phyloP scores from a whole-genome alignment of 2,888 invertebrate species.

The Tetragonula carbonaria region DNA sequence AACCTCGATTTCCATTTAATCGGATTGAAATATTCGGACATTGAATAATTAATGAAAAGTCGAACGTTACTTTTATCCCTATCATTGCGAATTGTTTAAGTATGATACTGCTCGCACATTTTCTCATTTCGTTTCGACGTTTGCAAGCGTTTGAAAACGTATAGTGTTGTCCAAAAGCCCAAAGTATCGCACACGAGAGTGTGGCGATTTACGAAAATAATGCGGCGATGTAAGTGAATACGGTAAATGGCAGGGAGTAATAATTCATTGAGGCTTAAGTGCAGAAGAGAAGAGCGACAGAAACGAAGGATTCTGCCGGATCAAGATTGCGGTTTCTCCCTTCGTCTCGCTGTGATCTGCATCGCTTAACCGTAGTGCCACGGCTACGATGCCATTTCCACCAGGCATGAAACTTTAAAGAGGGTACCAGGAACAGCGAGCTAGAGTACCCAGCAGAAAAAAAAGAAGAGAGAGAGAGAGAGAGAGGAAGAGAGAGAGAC shows the following conservation, averaged over 20 bases:
- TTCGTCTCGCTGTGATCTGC: conserved; percentile 64
- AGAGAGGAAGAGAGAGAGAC: conserved; percentile 26
- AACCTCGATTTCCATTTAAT: neutral
- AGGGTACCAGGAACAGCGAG: conserved; percentile 49
- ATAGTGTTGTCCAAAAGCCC: neutral
- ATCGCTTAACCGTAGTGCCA: conserved; percentile 67
- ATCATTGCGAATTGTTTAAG: neutral
- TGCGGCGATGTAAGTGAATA: conserved; percentile 41
- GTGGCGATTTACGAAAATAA: conserved; percentile 42
- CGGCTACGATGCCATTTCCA: conserved; percentile 70
- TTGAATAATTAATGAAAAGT: neutral
- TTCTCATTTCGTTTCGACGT: neutral
- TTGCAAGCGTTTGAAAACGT: neutral
- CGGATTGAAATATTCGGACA: neutral
- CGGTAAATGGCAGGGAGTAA: conserved; percentile 42
- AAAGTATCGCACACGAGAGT: neutral
- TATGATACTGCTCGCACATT: neutral
- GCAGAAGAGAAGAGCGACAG: conserved; percentile 40
- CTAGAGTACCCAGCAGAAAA: conserved; percentile 52
- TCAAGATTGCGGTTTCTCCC: conserved; percentile 66
- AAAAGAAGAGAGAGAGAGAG: neutral
- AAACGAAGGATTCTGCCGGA: conserved; percentile 64
- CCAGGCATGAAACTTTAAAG: conserved; percentile 75
- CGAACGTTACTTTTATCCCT: neutral
- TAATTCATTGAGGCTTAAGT: conserved; percentile 57